A percentile compares a stretch with the other conserved stretches of the same genome.
These are phyloP conservation scores for Alviniconcha strummeri DNA, from an alignment of 2,888 invertebrate genomes.

Conservation along the genomic window DNA sequence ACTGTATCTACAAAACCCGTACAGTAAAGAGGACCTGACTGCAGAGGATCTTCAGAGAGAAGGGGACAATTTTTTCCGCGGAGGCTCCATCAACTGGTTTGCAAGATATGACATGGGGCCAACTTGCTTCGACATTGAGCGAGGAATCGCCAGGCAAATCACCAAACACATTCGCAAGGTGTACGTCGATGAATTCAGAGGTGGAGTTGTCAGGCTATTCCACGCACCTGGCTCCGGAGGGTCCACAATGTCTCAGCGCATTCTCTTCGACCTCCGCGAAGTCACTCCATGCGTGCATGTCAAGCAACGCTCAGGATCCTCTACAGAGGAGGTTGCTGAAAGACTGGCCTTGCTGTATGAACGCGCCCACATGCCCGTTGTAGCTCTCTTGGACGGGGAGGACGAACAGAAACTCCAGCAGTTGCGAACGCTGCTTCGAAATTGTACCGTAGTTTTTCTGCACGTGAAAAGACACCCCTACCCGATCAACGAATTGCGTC, in stretches of 20 bases:
- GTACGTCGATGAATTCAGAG: slow-evolving; percentile 35
- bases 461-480: slow-evolving; percentile 47
- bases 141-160: slow-evolving; percentile 39
- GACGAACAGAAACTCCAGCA: slow-evolving; percentile 46
- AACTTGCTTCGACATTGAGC: slow-evolving; percentile 46
- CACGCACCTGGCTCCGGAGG: slow-evolving; percentile 55
- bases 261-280: slow-evolving; percentile 49
- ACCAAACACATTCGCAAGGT: slow-evolving; percentile 26
- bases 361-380: slow-evolving; percentile 44
- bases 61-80: slow-evolving; percentile 48
- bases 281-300: slow-evolving; percentile 49
- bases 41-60: slow-evolving; percentile 42
- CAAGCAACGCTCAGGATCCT: slow-evolving; percentile 37
- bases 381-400: slow-evolving; percentile 51
- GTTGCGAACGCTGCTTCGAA: slow-evolving; percentile 33
- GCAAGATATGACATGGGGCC: slow-evolving; percentile 46
- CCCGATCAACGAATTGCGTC: not conserved
- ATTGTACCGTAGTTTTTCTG: slow-evolving; percentile 39
- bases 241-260: slow-evolving; percentile 50
- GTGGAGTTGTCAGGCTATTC: slow-evolving; percentile 43
- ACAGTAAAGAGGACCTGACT: slow-evolving; percentile 22
- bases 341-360: slow-evolving; percentile 44
- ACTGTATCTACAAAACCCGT: slow-evolving; percentile 41
- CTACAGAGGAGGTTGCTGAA: slow-evolving; percentile 37
- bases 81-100: slow-evolving; percentile 50